These are phyloP conservation scores for Phallusia fumigata DNA, from an alignment of 23 tunicate species.

Conservation along the genomic window DNA sequence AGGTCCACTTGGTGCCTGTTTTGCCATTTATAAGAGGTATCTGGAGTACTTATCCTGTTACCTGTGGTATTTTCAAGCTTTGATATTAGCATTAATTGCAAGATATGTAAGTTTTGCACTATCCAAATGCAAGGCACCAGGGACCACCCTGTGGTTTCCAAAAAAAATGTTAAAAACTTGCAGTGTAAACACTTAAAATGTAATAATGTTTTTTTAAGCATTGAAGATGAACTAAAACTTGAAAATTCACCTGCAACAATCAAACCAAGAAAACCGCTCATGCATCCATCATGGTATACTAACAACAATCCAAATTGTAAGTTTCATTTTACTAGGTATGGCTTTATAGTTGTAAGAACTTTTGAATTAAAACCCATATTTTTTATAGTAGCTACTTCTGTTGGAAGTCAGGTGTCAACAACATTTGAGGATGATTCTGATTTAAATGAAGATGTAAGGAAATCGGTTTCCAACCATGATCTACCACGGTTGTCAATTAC, in stretches of 20 bases:
- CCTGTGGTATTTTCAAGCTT: too few species aligned
- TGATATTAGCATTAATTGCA: too few species aligned
- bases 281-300: conserved; percentile 63
- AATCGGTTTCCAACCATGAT: conserved; percentile 19
- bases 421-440: background rate
- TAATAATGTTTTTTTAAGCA: background rate
- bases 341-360: background rate
- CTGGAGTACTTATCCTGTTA: too few species aligned
- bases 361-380: background rate
- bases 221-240: conserved; percentile 10
- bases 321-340: background rate
- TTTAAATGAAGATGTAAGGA: background rate
- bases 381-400: background rate
- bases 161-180: too few species aligned
- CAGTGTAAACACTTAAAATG: too few species aligned
- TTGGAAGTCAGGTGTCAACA: background rate
- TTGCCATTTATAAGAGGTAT: too few species aligned
- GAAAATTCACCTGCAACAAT: background rate
- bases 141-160: too few species aligned
- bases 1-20: too few species aligned
- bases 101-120: too few species aligned
- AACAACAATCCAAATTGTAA: conserved; percentile 11
- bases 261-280: conserved; percentile 34
- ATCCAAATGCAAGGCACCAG: too few species aligned
- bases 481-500: conserved; percentile 33